A percentile compares a stretch with the other conserved stretches of the same genome.
Conservation (phyloP, 2,888 invertebrate species). For the Conistra vaccinii region DNA sequence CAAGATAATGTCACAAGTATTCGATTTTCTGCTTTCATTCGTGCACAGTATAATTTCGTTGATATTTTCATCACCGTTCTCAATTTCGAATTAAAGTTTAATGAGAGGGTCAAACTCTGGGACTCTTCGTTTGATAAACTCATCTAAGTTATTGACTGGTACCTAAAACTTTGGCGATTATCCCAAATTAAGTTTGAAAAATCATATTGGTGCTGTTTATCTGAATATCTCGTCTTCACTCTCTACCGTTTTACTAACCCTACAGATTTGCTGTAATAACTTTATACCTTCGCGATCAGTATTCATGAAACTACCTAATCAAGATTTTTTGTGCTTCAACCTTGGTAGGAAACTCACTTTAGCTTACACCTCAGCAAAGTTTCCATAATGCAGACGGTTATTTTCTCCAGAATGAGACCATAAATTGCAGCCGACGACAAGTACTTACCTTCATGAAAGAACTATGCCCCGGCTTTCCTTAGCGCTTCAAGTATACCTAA, state of each 20-base stretch:
- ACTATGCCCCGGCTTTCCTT: constrained; percentile 59
- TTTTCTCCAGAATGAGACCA: constrained; percentile 76
- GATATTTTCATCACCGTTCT: constrained; percentile 23
- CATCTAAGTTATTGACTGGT: constrained; percentile 33
- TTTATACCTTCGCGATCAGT: background rate
- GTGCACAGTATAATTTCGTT: constrained; percentile 12
- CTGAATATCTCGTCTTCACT: background rate
- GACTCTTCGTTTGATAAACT: constrained; percentile 14
- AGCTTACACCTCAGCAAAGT: constrained; percentile 63
- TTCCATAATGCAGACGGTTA: constrained; percentile 72
- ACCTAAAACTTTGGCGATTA: constrained; percentile 38
- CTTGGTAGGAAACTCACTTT: constrained; percentile 33
- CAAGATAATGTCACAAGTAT: constrained; percentile 16
- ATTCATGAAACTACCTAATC: constrained; percentile 16
- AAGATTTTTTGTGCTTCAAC: constrained; percentile 7
- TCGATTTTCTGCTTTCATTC: constrained; percentile 8
- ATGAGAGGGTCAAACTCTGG: constrained; percentile 10
- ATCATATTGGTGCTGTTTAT: constrained; percentile 19
- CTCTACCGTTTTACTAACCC: background rate
- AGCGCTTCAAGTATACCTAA: constrained; percentile 54
- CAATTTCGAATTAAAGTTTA: constrained; percentile 25
- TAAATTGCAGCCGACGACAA: constrained; percentile 78
- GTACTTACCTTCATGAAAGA: constrained; percentile 67
- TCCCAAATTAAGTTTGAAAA: constrained; percentile 37
- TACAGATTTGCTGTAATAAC: background rate